Evolutionary conservation across 2,113 vertebrate genomes (phyloP).

Genomic region (Ciconia stormi): DNA sequence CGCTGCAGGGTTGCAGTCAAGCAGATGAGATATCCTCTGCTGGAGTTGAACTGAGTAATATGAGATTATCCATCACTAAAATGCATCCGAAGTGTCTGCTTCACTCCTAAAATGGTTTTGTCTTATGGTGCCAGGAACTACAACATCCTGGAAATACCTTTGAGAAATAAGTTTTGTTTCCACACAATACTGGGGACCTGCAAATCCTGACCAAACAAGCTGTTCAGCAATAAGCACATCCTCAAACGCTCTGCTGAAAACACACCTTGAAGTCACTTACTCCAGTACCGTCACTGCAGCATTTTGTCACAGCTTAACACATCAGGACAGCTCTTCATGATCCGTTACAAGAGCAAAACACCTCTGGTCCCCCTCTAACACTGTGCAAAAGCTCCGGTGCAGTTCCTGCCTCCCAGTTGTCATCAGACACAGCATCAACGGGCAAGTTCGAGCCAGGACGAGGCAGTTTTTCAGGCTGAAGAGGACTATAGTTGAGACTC

Average conservation of each 20-base stretch:
- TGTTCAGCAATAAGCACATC: background rate
- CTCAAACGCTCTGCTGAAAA: background rate
- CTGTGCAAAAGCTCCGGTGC: rapidly evolving
- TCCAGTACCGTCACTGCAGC: background rate
- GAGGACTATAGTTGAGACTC: background rate
- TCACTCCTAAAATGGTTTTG: background rate
- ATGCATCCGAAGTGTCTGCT: rapidly evolving
- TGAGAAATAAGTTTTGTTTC: background rate
- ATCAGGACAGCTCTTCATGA: background rate
- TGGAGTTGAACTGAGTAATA: background rate
- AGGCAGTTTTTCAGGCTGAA: background rate
- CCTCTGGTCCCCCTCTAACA: rapidly evolving
- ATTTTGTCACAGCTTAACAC: background rate
- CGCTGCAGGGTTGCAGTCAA: background rate
- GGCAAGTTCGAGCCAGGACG: background rate
- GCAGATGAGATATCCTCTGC: background rate
- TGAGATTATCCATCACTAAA: background rate
- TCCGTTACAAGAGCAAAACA: background rate
- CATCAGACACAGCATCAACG: background rate
- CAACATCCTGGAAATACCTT: background rate
- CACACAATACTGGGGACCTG: background rate
- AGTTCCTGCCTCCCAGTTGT: background rate
- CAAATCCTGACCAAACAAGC: background rate
- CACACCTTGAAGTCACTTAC: background rate
- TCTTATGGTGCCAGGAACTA: background rate